Evolutionary conservation across 1,140 invertebrate genomes (phyloP), one percentile per base, ranked within the genome.

Genomic region (Pemphigus obesinymphae): DNA sequence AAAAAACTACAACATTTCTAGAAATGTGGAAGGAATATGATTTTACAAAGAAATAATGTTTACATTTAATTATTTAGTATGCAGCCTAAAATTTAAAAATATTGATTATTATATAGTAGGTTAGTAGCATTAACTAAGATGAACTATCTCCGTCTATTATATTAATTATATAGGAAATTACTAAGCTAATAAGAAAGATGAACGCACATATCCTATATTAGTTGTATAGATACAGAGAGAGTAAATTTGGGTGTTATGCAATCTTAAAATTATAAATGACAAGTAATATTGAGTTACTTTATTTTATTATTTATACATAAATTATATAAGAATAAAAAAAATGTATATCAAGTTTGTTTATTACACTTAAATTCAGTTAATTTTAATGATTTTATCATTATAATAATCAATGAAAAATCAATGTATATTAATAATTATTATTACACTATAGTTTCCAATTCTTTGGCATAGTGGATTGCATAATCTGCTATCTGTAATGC

Each of bases 401-500:
- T n/a, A 81, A 40, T 50, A 82, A 70, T 34, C 5, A 37, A 68
- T 40, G 8, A 34, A 82, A 82, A 34, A 50, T 34, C 7, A 6
- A 55, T 34, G 76, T 40, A 78, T n/a, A 43, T 5, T 29, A 13
- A 68, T 23, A 20, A 26, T 20, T 34, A 48, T 58, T 15, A 70
- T 85, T 94, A 99, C 78, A 99, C 97, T 90, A 99, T 99, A 95
- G 98, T 99, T 90, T 99, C 98, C 73, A 99, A 89, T 90, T 99
- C 97, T 86, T 94, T 92, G 20, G 98, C 98, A 89, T 99, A 99
- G 87, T 96, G 96, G 86, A 99, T 95, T 26, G 95, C 94, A 87
- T 98, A 95, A 85, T 95, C 92, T 10, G 96, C 96, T 20, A 99
- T 89, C 86, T 97, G 93, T 70, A 90, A 87, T 29, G 97, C 96